phyloP scores from a whole-genome alignment of 2,113 vertebrate species.

The Pterocles burchelli region DNA sequence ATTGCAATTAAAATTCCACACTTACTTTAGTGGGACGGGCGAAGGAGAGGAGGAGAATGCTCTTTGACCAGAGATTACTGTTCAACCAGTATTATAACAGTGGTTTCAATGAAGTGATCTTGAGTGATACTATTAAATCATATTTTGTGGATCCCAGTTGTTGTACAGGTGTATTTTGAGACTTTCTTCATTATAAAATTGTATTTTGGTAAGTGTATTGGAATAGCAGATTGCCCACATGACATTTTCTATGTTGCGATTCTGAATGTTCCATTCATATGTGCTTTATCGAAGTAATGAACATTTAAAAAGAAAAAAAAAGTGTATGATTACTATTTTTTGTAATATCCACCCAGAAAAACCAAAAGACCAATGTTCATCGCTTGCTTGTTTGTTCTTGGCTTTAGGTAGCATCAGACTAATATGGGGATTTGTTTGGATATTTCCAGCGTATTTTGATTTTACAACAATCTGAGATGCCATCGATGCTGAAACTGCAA shows the following conservation, averaged over 20 bases:
- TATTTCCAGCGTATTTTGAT: constrained; percentile 65
- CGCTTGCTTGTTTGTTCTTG: constrained; percentile 69
- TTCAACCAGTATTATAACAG: constrained; percentile 65
- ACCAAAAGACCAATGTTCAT: constrained; percentile 68
- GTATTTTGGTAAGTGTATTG: constrained; percentile 76
- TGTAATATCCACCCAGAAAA: constrained; percentile 66
- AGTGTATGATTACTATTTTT: constrained; percentile 79
- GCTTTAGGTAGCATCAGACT: constrained; percentile 62
- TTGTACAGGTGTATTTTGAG: constrained; percentile 75
- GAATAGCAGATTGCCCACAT: constrained; percentile 70
- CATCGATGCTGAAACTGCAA: constrained; percentile 5
- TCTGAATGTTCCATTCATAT: constrained; percentile 73
- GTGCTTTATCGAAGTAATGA: constrained; percentile 72
- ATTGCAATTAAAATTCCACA: constrained; percentile 37
- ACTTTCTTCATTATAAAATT: constrained; percentile 76
- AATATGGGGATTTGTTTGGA: constrained; percentile 42
- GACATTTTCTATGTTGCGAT: constrained; percentile 71
- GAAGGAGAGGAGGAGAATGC: not conserved
- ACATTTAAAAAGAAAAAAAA: constrained; percentile 68
- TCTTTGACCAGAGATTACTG: constrained; percentile 53
- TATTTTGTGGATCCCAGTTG: constrained; percentile 69
- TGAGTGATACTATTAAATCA: constrained; percentile 69
- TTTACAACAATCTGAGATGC: constrained; percentile 47
- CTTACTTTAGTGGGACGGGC: constrained; percentile 29
- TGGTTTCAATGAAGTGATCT: constrained; percentile 66